Conservation (phyloP, 2,113 vertebrate species). For the Merops nubicus region DNA sequence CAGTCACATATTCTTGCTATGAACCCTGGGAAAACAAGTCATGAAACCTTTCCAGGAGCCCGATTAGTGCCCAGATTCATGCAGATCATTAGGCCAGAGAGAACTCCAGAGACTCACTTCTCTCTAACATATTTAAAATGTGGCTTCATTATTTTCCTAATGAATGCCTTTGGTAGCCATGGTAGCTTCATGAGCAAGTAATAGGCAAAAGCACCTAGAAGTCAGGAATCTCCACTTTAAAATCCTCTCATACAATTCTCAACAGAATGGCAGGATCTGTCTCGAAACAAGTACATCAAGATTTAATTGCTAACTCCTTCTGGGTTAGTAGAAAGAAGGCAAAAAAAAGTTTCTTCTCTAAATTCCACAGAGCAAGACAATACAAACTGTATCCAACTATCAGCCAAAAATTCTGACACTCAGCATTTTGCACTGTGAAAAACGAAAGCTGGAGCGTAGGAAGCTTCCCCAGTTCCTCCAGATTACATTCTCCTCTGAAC, state of each 20-base stretch:
- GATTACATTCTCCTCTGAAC: not conserved
- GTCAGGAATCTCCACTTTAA: not conserved
- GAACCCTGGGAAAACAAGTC: not conserved
- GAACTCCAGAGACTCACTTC: not conserved
- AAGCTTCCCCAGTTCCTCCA: slow-evolving; percentile 1
- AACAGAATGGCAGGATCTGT: not conserved
- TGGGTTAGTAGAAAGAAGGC: not conserved
- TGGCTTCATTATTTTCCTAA: not conserved
- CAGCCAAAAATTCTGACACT: not conserved
- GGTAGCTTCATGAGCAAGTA: not conserved
- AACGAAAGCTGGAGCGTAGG: slow-evolving; percentile 9
- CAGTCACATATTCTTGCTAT: not conserved
- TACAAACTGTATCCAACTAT: not conserved
- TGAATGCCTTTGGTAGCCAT: not conserved
- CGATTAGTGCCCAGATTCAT: not conserved
- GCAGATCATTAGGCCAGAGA: not conserved
- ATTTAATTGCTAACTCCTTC: not conserved
- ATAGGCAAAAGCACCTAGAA: not conserved
- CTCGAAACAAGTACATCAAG: not conserved
- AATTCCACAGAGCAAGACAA: not conserved
- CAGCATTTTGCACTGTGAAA: not conserved
- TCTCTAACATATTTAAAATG: not conserved
- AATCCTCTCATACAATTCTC: not conserved
- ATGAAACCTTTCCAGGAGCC: not conserved
- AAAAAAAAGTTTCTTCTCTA: not conserved